Base-by-base conservation (phyloP, 1,140 invertebrate genomes). In the Drosophila pseudoobscura region DNA sequence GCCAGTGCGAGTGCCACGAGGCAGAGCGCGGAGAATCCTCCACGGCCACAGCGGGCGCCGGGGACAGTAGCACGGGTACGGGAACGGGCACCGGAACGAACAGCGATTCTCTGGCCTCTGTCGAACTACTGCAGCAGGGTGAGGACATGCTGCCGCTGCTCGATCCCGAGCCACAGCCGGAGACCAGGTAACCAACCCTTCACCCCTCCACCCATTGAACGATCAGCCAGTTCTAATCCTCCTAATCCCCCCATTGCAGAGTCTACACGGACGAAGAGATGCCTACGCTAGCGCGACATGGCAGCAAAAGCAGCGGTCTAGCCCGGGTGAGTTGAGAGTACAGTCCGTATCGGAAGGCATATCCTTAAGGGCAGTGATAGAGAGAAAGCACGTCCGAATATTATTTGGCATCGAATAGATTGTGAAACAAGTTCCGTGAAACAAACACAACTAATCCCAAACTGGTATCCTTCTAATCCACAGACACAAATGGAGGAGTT, bases 1-100 rank as follows among this genome's bases (percentile, higher is more conserved):
- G 96, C 80, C 95, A 94, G 78, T 96, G 96, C 90, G 96, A 96
- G 91, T 97, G 96, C 89, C 96, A 96, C 92, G 95, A 95, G 76
- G 93, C 91, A 39, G 89, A 92, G 47, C 91, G 91, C 1, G 91
- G 89, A 0, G 84, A 89, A 9, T 79, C 84, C 7, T 75, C 82
- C 1, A 64, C 62, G 5, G 64, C 61, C 41, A 75, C 70, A 11
- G 54, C 44, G 2, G 70, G 74, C 0, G 75, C 76, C 2, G 87
- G 82, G 9, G 78, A 80, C 26, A 65, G 64, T 9, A 84, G 84
- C 41, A 83, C 79, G 9, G 69, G 51, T 0, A 56, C 57, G 5
- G 71, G 66, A 17, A 78, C 78, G 1, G 75, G 57, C 2, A 77
- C 76, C 0, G 76, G 80, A 1, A 84, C 78, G 0, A 80, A 76